Evolutionary conservation across 2,113 vertebrate species (phyloP).

Genomic region (Alligator sinensis): DNA sequence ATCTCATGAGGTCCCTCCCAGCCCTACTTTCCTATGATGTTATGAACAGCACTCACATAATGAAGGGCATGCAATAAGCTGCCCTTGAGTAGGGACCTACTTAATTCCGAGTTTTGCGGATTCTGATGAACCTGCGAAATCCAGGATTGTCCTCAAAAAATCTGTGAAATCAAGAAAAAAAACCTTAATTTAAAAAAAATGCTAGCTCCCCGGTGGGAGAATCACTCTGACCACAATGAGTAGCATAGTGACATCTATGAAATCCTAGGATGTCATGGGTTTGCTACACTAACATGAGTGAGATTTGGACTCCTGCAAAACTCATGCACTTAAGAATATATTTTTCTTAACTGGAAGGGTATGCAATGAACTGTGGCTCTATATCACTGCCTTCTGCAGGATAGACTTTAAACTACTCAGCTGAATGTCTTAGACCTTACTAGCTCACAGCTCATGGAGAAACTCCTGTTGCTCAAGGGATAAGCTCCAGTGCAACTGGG

Average conservation of each 20-base stretch:
- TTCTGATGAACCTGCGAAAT: too few species aligned
- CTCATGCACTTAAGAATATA: background rate
- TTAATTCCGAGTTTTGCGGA: too few species aligned
- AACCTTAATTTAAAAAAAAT: background rate
- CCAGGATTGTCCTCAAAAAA: too few species aligned
- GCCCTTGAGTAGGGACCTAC: background rate
- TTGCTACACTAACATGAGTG: background rate
- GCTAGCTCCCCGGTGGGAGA: background rate
- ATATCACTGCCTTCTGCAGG: background rate
- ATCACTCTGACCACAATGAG: background rate
- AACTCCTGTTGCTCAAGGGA: slow-evolving; percentile 43
- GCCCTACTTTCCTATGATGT: too few species aligned
- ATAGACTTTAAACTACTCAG: slow-evolving; percentile 58
- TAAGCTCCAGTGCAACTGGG: slow-evolving; percentile 40
- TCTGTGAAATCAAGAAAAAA: too few species aligned
- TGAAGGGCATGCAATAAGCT: background rate
- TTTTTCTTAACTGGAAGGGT: background rate
- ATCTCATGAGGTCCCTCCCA: too few species aligned
- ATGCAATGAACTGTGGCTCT: background rate
- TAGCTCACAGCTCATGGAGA: slow-evolving; percentile 56
- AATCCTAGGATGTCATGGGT: background rate
- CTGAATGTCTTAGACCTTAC: background rate
- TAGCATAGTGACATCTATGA: background rate
- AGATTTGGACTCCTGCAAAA: background rate
- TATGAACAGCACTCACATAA: fast-evolving